These are phyloP conservation scores for Orchesella cincta DNA, from an alignment of 1,140 invertebrate genomes.

Conservation along the genomic window DNA sequence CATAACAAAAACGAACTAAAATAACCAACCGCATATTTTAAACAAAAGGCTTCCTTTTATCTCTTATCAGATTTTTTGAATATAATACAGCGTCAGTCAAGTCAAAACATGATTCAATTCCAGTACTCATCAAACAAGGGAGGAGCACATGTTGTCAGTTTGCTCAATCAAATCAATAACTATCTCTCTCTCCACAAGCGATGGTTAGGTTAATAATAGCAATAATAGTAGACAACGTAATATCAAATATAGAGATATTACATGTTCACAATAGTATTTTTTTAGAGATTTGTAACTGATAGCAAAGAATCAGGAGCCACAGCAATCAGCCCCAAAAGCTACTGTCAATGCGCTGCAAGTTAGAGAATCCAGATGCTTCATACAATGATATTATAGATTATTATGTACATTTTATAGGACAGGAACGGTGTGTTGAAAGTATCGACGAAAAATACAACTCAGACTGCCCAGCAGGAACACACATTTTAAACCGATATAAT, in stretches of 20 bases:
- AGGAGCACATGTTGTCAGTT: slow-evolving; percentile 23
- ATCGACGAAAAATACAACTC: background rate
- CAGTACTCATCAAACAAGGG: slow-evolving; percentile 20
- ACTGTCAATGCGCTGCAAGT: background rate
- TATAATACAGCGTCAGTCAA: slow-evolving; percentile 5
- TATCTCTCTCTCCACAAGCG: background rate
- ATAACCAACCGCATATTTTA: too few species aligned
- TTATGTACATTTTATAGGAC: background rate
- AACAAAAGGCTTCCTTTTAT: too few species aligned
- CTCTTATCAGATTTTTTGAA: slow-evolving; percentile 7
- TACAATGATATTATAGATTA: background rate
- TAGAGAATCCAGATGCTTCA: background rate
- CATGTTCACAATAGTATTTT: background rate
- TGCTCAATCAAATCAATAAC: slow-evolving; percentile 17
- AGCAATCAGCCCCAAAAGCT: slow-evolving; percentile 23
- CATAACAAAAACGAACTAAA: too few species aligned
- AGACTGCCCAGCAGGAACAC: background rate
- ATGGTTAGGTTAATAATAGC: background rate
- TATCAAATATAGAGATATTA: background rate
- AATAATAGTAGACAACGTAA: background rate
- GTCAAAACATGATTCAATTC: slow-evolving; percentile 29
- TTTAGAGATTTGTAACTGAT: background rate
- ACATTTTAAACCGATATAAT: background rate
- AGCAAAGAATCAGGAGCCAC: slow-evolving; percentile 17
- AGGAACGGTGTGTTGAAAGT: background rate